Conservation (phyloP, 2,113 vertebrate species). For the Catagonus wagneri region DNA sequence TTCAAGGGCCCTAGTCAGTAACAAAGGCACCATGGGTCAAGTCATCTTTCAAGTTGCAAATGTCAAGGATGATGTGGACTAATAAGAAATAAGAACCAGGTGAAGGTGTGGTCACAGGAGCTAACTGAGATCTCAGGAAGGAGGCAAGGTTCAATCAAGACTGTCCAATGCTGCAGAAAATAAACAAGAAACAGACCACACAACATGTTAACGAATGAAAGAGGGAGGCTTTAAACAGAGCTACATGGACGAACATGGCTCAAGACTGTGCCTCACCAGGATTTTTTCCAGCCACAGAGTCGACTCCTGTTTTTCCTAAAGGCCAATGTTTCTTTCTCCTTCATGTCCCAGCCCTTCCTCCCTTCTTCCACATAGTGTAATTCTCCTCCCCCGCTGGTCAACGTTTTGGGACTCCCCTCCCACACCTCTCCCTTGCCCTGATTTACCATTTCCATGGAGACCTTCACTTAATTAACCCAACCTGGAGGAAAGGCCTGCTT, state of each 20-base stretch:
- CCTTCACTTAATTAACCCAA: conserved; percentile 81
- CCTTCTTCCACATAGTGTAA: too few relatives aligned
- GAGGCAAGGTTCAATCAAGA: neutral
- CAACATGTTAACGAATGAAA: neutral
- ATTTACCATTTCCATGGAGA: conserved; percentile 67
- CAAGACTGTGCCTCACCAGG: neutral
- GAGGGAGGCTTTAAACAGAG: neutral
- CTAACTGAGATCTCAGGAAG: neutral
- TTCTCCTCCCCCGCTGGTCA: neutral
- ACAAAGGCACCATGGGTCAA: neutral
- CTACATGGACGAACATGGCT: neutral
- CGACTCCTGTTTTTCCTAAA: neutral
- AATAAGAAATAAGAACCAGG: neutral
- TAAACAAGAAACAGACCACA: too few relatives aligned
- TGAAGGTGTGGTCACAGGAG: neutral
- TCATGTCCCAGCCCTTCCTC: neutral
- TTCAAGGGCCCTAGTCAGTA: neutral
- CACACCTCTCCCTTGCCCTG: neutral
- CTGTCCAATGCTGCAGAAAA: neutral
- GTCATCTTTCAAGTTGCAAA: neutral
- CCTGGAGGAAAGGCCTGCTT: conserved; percentile 18
- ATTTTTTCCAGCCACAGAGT: neutral
- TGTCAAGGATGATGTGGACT: neutral
- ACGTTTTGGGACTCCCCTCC: neutral
- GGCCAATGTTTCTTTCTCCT: neutral